These are phyloP conservation scores for Dendroctonus valens DNA, from an alignment of 1,140 invertebrate species.

Conservation along the genomic window DNA sequence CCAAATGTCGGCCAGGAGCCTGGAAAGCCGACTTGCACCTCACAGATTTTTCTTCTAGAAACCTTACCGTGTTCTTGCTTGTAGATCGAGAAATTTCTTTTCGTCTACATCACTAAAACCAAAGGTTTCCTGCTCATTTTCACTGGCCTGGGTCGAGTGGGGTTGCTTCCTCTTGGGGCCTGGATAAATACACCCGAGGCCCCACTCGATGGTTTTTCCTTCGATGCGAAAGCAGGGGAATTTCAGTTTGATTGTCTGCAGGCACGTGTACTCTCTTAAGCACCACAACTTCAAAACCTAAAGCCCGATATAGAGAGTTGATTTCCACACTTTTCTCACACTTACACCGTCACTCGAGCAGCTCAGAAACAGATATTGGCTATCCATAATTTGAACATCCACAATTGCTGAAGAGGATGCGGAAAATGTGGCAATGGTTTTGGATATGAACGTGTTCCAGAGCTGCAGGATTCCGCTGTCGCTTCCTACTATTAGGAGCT, in stretches of 20 bases:
- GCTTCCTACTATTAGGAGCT: conserved; percentile 55
- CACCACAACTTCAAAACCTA: conserved; percentile 58
- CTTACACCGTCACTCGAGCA: conserved; percentile 55
- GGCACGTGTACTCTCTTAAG: conserved; percentile 53
- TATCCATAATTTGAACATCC: conserved; percentile 52
- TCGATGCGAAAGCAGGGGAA: conserved; percentile 55
- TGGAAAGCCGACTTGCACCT: too few relatives aligned
- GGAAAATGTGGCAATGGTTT: conserved; percentile 43
- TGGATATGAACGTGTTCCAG: conserved; percentile 53
- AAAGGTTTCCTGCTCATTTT: conserved; percentile 20
- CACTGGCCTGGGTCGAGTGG: neutral
- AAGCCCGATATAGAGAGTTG: conserved; percentile 27
- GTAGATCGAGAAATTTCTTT: conserved; percentile 1
- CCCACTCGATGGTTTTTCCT: conserved; percentile 56
- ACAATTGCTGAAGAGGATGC: conserved; percentile 48
- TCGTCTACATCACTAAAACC: conserved; percentile 31
- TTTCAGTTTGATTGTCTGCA: conserved; percentile 54
- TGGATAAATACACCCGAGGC: conserved; percentile 53
- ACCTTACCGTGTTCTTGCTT: too few relatives aligned
- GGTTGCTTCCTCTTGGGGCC: conserved; percentile 48
- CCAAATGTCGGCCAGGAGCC: conserved; percentile 31
- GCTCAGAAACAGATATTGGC: conserved; percentile 50
- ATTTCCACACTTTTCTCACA: conserved; percentile 4
- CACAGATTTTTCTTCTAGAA: too few relatives aligned
- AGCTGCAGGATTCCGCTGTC: conserved; percentile 51